phyloP scores from a whole-genome alignment of 2,888 invertebrate genomes.

The Eupithecia exiguata region DNA sequence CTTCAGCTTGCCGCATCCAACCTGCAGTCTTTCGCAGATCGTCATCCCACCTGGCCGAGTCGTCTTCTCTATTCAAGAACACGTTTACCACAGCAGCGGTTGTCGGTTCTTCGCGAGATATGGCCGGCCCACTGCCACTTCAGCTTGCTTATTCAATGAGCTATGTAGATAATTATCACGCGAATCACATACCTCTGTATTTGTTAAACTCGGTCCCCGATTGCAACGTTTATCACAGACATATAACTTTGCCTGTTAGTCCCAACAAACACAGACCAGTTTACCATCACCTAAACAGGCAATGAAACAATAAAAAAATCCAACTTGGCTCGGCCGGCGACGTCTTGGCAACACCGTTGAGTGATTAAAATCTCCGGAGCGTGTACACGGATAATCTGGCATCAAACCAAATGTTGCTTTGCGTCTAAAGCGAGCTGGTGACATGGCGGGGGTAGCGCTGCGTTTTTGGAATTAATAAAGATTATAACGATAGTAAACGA shows the following conservation, averaged over 20 bases:
- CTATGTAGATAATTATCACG: too few relatives aligned
- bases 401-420: slow-evolving; percentile 63
- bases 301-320: slow-evolving; percentile 44
- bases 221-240: not conserved
- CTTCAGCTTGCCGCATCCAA: too few relatives aligned
- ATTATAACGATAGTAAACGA: not conserved
- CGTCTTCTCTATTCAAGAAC: too few relatives aligned
- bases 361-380: slow-evolving; percentile 76
- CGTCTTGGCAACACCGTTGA: slow-evolving; percentile 67
- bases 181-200: not conserved
- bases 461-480: not conserved
- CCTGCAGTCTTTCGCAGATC: too few relatives aligned
- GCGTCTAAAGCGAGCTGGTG: slow-evolving; percentile 17
- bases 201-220: not conserved
- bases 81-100: too few relatives aligned
- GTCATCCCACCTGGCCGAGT: too few relatives aligned
- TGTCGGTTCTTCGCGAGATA: too few relatives aligned
- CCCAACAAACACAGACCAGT: slow-evolving; percentile 18
- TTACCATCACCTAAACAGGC: slow-evolving; percentile 42
- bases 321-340: slow-evolving; percentile 47
- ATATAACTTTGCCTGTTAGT: not conserved
- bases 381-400: slow-evolving; percentile 70
- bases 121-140: too few relatives aligned
- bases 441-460: slow-evolving; percentile 18
- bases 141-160: too few relatives aligned